phyloP scores from a whole-genome alignment of 2,797 vertebrate species.

The Setipinna tenuifilis region DNA sequence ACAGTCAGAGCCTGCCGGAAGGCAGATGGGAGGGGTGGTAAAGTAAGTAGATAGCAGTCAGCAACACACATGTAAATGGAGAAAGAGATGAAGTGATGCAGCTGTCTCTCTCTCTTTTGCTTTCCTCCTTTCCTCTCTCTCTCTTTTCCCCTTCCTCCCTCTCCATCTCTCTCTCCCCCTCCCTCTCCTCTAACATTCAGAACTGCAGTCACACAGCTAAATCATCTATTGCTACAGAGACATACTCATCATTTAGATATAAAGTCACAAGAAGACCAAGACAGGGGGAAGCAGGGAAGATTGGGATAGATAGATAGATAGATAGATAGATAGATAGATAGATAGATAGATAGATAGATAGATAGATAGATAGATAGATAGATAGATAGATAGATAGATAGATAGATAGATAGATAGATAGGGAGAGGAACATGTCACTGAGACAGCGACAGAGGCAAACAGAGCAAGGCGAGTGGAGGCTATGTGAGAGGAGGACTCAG shows the following conservation, averaged over 20 bases:
- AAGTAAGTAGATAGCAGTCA: slow-evolving; percentile 5
- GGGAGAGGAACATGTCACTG: too few species aligned
- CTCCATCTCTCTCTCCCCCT: not conserved
- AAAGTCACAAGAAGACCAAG: not conserved
- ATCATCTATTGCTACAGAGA: not conserved
- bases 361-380: not conserved
- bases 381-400: not conserved
- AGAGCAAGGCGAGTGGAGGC: slow-evolving; percentile 39
- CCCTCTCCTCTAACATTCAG: not conserved
- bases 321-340: not conserved
- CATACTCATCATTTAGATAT: not conserved
- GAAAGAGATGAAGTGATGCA: not conserved
- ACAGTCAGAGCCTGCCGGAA: not conserved
- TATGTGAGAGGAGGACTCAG: slow-evolving; percentile 24
- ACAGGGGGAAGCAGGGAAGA: not conserved
- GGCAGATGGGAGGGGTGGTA: not conserved
- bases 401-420: not conserved
- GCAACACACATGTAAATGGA: not conserved
- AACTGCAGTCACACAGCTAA: not conserved
- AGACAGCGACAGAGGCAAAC: not conserved
- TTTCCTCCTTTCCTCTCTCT: not conserved
- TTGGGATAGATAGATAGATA: not conserved
- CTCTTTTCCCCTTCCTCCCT: not conserved
- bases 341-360: not conserved
- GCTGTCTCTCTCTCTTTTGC: not conserved